Base-by-base conservation (phyloP, 35 echinoderm and acorn worm genomes). In the Lytechinus variegatus region DNA sequence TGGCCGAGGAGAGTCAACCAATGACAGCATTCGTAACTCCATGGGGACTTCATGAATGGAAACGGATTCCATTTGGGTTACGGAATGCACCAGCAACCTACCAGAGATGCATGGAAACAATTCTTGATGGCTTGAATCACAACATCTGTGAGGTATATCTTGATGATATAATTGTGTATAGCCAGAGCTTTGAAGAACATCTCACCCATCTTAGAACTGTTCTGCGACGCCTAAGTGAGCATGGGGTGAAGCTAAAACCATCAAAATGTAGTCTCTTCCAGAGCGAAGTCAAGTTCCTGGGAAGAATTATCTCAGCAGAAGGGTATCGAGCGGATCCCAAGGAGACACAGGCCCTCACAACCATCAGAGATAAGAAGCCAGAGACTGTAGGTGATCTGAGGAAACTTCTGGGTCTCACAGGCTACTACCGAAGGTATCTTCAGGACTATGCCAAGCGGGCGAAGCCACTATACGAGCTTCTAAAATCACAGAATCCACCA, bases 11-110 rank as follows among this genome's bases (percentile, higher is more conserved):
- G 9, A 61, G 91, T 61, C 27, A 87, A 52, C 95, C 51, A 28
- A 14, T 94, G 8, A 96, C 96, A 61, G 93, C 94, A 1, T 96
- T 96, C 52, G 53, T 96, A 4, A 97, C 96, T 3, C 79, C 96
- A 91, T 97, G 95, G 97, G 97, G 96, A 24, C 56, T 98, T 5
- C 94, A 97, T 72, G 97, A 98, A 28, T 98, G 96, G 96, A 86
- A 94, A 0, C 16, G 95, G 0, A 96, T 97, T 1, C 94, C 98
- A 5, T 99, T 97, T 96, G 97, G 97, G 6, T 91, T 98, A 16
- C 95, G 87, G 0, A 98, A 98, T 94, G 97, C 96, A 9, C 96
- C 94, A 54, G 94, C 94, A 13, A 44, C 52, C 24, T 95, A 92
- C 24, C 57, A 95, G 27, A 27, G 87, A 2, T 93, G 53, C 54